Conservation (phyloP, 2,888 invertebrate species). For the Mimas tiliae region DNA sequence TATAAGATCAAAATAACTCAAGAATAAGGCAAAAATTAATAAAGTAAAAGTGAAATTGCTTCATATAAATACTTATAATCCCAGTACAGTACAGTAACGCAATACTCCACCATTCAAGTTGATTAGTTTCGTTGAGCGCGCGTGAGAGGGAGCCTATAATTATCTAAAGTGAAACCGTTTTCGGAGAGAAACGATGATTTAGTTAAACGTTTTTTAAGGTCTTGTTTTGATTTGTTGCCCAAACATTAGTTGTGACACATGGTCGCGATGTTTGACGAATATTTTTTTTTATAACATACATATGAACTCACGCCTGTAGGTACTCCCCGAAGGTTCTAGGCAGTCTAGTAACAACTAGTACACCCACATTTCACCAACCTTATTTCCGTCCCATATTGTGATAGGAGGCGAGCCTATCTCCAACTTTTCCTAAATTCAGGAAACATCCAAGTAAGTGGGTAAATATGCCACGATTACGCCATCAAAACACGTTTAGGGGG, state of each 20-base stretch:
- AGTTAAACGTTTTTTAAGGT: slow-evolving; percentile 79
- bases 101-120: slow-evolving; percentile 46
- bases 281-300: background rate
- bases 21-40: too few species aligned
- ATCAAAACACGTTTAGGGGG: too few species aligned
- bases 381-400: too few species aligned
- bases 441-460: too few species aligned
- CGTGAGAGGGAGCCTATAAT: slow-evolving; percentile 74
- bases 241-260: slow-evolving; percentile 59
- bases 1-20: too few species aligned
- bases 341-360: too few species aligned
- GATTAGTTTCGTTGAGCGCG: slow-evolving; percentile 69
- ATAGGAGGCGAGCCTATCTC: too few species aligned
- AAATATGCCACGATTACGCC: too few species aligned
- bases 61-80: background rate
- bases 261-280: slow-evolving; percentile 33
- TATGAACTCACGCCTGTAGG: too few species aligned
- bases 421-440: too few species aligned
- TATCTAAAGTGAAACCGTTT: slow-evolving; percentile 79
- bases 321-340: too few species aligned
- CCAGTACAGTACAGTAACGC: background rate
- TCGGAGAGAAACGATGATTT: slow-evolving; percentile 78
- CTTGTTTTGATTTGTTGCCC: slow-evolving; percentile 79
- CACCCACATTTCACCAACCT: too few species aligned
- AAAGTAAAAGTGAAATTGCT: background rate